Base-by-base conservation (phyloP, 2,888 invertebrate genomes). In the Barypeithes pellucidus region DNA sequence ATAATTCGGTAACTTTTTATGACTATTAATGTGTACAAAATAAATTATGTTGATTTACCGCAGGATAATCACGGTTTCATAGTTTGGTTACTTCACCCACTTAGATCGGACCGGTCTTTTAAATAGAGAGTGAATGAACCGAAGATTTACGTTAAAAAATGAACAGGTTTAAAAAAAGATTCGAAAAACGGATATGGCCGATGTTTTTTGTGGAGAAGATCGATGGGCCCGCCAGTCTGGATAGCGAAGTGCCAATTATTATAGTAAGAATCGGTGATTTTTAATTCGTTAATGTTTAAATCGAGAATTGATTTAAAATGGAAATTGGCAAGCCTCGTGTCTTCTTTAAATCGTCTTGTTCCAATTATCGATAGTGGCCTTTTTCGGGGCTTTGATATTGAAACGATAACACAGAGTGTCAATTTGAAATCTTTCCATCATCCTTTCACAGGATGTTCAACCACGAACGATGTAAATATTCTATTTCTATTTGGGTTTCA, bases 181-280 rank as follows among this genome's bases (percentile, higher is more conserved):
- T 70, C 29, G 43, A 62, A 29, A 70, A 70, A 16, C 12, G 57
- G 8, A 18, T 57, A 20, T 70, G 70, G 70, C 70, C 70, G 14
- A 11, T 45, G 24, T 29, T 24, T 33, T 47, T 43, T 39, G 8
- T 59, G 59, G 67, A 67, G 5, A 50, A 67, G 20, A 14, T 43
- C 16, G 18, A 39, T 41, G 39, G 54, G 14, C 24, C 65, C 9
- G 41, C 65, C 41, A 54, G 39, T 54, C 36, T 54, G 39, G 65
- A 66, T 52, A 54, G 65, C 12, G 11, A 63, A 16, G 65, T 66
- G 18, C 20, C 33, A 14, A 9, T 47, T 33, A 18, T 63, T n/a
- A 36, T 50, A 33, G 63, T 62, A 63, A 63, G 47, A 63, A 63
- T 16, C 8, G n/a, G 18, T 47, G 18, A 16, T n/a, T 11, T 39